Percentiles rank a stretch among this genome's conserved stretches.
Evolutionary conservation across 2,113 vertebrate species (phyloP).

Genomic region (Crotalus viridis): DNA sequence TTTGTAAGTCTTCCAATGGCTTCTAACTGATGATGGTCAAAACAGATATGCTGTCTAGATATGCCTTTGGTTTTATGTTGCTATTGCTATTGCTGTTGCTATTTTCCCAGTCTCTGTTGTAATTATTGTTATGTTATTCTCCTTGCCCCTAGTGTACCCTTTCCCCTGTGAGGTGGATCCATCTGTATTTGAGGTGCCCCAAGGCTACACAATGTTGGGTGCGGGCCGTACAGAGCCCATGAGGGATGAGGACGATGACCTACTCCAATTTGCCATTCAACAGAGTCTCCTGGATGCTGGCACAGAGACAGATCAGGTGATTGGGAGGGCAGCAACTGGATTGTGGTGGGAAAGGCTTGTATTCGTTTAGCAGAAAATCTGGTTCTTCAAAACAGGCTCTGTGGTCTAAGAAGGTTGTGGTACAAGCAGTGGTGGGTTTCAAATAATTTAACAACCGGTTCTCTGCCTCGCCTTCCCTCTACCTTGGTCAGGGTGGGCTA

Average conservation of each 20-base stretch:
- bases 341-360: too few species aligned
- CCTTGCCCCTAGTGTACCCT: conserved; percentile 65
- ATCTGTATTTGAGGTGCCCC: conserved; percentile 85
- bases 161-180: conserved; percentile 88
- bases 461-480: too few species aligned
- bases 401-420: neutral
- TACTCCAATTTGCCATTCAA: conserved; percentile 94
- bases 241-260: conserved; percentile 88
- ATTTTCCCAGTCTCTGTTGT: neutral
- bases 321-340: neutral
- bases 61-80: neutral
- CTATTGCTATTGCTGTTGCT: too few species aligned
- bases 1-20: neutral
- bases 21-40: neutral
- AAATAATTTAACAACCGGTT: too few species aligned
- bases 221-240: conserved; percentile 86
- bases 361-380: neutral
- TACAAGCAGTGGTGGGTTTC: too few species aligned
- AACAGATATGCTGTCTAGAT: neutral
- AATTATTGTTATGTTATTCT: neutral
- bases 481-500: too few species aligned
- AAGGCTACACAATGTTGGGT: conserved; percentile 87
- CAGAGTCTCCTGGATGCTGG: conserved; percentile 92
- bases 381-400: neutral
- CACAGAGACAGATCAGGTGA: conserved; percentile 89